Percentiles rank a stretch among this genome's conserved stretches.
phyloP scores from a whole-genome alignment of 2,797 vertebrate genomes.

The Psittacula derbiana region DNA sequence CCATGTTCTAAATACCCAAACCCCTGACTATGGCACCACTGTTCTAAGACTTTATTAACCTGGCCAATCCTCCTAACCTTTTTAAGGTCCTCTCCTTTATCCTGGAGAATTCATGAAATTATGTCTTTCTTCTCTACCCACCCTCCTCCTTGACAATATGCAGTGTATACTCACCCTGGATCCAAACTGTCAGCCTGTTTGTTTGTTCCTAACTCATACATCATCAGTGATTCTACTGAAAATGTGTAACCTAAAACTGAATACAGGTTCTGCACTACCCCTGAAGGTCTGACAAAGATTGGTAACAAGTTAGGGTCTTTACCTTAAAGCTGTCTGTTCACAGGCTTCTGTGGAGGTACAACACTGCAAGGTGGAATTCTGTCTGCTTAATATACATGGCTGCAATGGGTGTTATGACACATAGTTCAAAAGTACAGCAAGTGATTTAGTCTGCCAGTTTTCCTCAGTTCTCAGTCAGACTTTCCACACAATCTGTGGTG shows the following conservation, averaged over 20 bases:
- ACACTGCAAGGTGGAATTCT: neutral
- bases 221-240: neutral
- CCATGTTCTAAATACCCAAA: neutral
- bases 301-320: neutral
- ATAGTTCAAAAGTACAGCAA: neutral
- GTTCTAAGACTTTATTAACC: neutral
- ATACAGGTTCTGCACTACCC: neutral
- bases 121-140: neutral
- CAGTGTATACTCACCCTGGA: neutral
- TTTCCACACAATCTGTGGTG: conserved; percentile 11
- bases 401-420: neutral
- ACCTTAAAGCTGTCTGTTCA: neutral
- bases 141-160: neutral
- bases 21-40: neutral
- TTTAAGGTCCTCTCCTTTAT: neutral
- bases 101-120: neutral
- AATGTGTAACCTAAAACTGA: neutral
- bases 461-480: conserved; percentile 24
- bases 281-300: neutral
- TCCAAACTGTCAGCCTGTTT: neutral
- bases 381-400: neutral
- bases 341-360: neutral
- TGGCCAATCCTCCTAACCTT: neutral
- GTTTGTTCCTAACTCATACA: neutral
- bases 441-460: neutral